Percentiles rank a stretch among this genome's conserved stretches.
phyloP scores from a whole-genome alignment of 2,113 vertebrate species.

The Megaceryle maxima region DNA sequence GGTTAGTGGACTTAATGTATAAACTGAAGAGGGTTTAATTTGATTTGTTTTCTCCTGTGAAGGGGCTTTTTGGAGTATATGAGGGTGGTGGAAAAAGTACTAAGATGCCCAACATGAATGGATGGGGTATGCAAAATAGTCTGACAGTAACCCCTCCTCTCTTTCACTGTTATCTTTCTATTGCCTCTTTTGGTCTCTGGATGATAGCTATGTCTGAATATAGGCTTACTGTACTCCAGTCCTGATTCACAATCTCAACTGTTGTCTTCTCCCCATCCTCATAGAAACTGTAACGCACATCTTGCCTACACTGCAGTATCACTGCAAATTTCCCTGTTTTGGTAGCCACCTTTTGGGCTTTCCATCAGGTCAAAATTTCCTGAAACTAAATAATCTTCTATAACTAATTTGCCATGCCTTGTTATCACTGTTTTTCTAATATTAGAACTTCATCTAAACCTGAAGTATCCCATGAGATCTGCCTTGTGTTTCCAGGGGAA shows the following conservation, averaged over 20 bases:
- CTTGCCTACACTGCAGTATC: rapidly evolving
- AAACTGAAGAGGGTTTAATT: not conserved
- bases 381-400: not conserved
- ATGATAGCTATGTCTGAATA: not conserved
- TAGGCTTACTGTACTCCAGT: not conserved
- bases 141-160: not conserved
- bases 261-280: not conserved
- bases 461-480: not conserved
- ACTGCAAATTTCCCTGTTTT: not conserved
- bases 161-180: not conserved
- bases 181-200: not conserved
- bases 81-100: not conserved
- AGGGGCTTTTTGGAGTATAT: not conserved
- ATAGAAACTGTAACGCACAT: not conserved
- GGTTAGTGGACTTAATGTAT: not conserved
- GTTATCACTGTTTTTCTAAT: not conserved
- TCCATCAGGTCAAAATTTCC: not conserved
- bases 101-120: not conserved
- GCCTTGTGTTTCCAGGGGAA: not conserved
- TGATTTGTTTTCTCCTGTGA: not conserved
- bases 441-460: not conserved
- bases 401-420: not conserved
- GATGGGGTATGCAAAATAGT: rapidly evolving
- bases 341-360: not conserved
- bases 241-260: not conserved